Base-by-base conservation (phyloP, 2,888 invertebrate genomes). In the Pseudococcus longispinus region DNA sequence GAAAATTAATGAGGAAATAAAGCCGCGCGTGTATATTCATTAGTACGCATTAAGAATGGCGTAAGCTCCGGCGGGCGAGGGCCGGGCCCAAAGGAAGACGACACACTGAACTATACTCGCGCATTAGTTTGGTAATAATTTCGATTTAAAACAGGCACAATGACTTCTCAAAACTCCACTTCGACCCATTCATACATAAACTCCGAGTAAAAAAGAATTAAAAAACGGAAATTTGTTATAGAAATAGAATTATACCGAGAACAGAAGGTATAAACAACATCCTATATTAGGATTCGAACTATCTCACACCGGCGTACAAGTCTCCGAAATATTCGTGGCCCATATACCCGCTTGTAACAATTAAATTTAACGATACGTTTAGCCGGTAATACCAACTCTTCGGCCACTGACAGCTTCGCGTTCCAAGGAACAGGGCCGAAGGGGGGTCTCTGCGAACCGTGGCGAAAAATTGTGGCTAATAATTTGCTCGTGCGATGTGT, bases 1-100 rank as follows among this genome's bases (percentile, higher is more conserved):
- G 74, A 60, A 60, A 74, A 74, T 74, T 74, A 74, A 74, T 74
- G 74, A 74, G 32, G 32, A 37, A 74, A 74, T 74, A 74, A 23
- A 8, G 60, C 11, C 20, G 23, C 5, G n/a, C 20, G 60, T 51
- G 51, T 51, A 51, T 51, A 51, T 51, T 51, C 51, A 51, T 51
- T 51, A 51, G 51, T 51, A 51, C 51, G n/a, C 51, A 51, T 51
- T 51, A 51, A 51, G 51, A n/a, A n/a, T 51, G 51, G 51, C 51
- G 51, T n/a, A 51, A 51, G 51, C 18, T 51, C n/a, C n/a, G 51
- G n/a, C n/a, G 51, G 15, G 44, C 15, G 15, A 8, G 44, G 44
- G 44, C 9, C 3, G 44, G 15, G 11, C 44, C 44, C 9, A 46
- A 20, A 60, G 9, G 60, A 60, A 60, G 23, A 60, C 9, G 20